Base-by-base conservation (phyloP, 2,888 invertebrate genomes). In the Rapana venosa region DNA sequence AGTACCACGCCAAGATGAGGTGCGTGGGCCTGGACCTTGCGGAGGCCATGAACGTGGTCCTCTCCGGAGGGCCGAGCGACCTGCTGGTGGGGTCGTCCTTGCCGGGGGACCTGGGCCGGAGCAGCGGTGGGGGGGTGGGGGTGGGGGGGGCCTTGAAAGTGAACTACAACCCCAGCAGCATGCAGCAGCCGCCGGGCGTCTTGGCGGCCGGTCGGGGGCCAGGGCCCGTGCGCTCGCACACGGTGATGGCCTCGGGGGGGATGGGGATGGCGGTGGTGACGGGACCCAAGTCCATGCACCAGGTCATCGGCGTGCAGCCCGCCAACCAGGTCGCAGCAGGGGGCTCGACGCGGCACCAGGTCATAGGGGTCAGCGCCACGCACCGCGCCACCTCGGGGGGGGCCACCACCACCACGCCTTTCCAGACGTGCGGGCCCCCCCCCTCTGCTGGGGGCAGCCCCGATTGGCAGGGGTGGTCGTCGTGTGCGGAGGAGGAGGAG, bases 251-350 rank as follows among this genome's bases (percentile, higher is more conserved):
- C 5, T 30, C 66, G 13, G 87, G 88, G 66, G 88, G 88, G 35
- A 88, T 88, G 88, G 88, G 88, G 35, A 58, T 88, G 66, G 88
- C 83, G 36, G 88, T 88, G 66, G 88, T 88, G 81, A 83, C 81
- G 8, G 81, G 81, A 66, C 36, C 26, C 22, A 88, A 47, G 36
- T 11, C 32, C 61, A 83, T 47, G 81, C 81, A 83, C 22, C 81
- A 83, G 81, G 81, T 83, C 36, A 83, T 83, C 47, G 81, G 81
- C 26, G 81, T 83, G 22, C 81, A 83, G 81, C 81, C 81, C 26
- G 36, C 81, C 81, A 36, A 83, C 47, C 81, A 83, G 36, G 8
- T 36, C 47, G 30, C 77, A 1, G 13, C 77, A 15, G 26, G 26
- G 1, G 81, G 32, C 26, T 36, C 36, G 22, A 35, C 79, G 32